A percentile compares a stretch with the other conserved stretches of the same genome.
Evolutionary conservation across 2,797 vertebrate genomes (phyloP).

Genomic region (Tangara arthus): DNA sequence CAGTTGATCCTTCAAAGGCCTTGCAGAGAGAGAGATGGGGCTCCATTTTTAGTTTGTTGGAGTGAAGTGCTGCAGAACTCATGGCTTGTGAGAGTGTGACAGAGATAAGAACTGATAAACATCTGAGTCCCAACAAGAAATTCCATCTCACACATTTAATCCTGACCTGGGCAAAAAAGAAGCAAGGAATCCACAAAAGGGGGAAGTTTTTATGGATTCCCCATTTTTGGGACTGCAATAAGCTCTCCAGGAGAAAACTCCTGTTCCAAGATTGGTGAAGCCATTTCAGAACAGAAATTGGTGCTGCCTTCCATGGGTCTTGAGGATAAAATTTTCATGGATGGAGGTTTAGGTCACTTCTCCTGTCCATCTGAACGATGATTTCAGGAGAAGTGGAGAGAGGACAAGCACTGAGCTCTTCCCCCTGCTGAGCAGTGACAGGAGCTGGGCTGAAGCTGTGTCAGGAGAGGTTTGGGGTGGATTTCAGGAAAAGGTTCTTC

Average conservation of each 20-base stretch:
- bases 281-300: fast-evolving
- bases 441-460: neutral
- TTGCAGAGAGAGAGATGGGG: neutral
- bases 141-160: neutral
- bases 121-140: neutral
- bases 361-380: neutral
- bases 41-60: neutral
- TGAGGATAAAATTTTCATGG: neutral
- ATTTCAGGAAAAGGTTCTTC: neutral
- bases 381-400: neutral
- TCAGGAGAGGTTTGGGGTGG: neutral
- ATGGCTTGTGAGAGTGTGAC: neutral
- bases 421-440: neutral
- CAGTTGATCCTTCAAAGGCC: too few species aligned
- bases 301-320: fast-evolving
- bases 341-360: neutral
- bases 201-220: neutral
- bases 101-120: neutral
- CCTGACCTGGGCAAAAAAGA: fast-evolving
- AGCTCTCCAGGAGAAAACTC: neutral
- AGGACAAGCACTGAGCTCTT: neutral
- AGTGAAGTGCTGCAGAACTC: neutral
- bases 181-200: neutral
- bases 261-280: too few species aligned
- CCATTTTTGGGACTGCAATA: fast-evolving